Evolutionary conservation across 2,113 vertebrate species (phyloP), one percentile per base, ranked within the genome.

Genomic region (Pantherophis guttatus): DNA sequence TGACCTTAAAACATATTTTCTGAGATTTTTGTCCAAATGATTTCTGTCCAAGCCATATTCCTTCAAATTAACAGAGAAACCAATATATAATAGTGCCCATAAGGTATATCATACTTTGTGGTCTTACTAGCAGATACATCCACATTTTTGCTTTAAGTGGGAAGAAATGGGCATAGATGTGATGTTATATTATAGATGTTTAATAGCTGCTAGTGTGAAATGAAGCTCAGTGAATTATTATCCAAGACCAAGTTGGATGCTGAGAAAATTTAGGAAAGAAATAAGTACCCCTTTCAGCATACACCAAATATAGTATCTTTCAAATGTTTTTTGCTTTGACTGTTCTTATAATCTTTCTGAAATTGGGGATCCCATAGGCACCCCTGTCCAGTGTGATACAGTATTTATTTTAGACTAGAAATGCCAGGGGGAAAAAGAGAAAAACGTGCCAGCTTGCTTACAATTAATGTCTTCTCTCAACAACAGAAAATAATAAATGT

Each of bases 1-100:
- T 90, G 89, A 57, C 81, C 81, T 90, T 87, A 93, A 93, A 93
- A 90, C 65, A 90, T 89, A 44, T 90, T 85, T 90, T 90, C 89
- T 58, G 62, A 93, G n/a, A 87, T 85, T 85, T 93, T 90, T 90
- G 92, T 90, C 92, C 92, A 87, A 93, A 87, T 90, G 57, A 53
- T 21, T 93, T 29, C 57, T 93, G 81, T 87, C 89, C 90, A 90
- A 93, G 13, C 57, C 57, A 93, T 93, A 90, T 90, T 90, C 44
- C 89, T 90, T 90, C 81, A 93, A 52, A 89, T 87, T 93, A 89
- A 90, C 75, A 90, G 89, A 93, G 50, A 90, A 93, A 93, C 48
- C 92, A 93, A 87, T 93, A 93, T 90, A 93, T 90, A 93, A 65
- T 29, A 50, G 29, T 90, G 23, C 81, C 92, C 81, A 90, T 75